Conservation (phyloP, 2,113 vertebrate species). For the Tauraco erythrolophus region DNA sequence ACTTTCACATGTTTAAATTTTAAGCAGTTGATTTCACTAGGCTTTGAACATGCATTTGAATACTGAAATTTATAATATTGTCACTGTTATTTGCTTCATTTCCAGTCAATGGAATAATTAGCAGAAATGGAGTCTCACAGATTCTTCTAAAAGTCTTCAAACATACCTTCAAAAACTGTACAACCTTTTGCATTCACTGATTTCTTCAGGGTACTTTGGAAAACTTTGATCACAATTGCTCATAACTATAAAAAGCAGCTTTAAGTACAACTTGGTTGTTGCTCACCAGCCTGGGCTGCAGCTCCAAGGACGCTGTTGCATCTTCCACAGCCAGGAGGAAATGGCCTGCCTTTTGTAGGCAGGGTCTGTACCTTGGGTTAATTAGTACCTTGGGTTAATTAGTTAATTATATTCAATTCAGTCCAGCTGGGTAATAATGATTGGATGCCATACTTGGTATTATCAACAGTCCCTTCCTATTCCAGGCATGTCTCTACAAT, state of each 20-base stretch:
- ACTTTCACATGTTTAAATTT: background rate
- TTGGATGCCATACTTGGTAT: no score
- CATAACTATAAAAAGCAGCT: background rate
- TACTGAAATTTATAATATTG: background rate
- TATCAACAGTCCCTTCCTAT: background rate
- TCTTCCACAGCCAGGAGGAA: no score
- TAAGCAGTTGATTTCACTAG: background rate
- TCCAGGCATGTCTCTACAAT: background rate
- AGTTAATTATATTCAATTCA: no score
- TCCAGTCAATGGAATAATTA: background rate
- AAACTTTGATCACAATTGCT: background rate
- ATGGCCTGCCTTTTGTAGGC: no score
- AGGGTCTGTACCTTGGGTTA: no score
- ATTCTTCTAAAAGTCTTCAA: background rate
- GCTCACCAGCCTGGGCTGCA: no score
- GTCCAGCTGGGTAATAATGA: no score
- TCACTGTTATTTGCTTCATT: background rate
- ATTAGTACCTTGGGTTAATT: no score
- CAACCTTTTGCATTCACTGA: background rate
- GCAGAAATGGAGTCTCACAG: background rate
- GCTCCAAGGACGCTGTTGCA: no score
- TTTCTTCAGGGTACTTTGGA: background rate
- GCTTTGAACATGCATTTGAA: background rate
- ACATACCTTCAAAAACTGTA: background rate
- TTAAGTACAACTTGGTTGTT: background rate